Evolutionary conservation across 30 jellyfish, hydroid and myxozoan species (phyloP).

Genomic region (Pelagia noctiluca): DNA sequence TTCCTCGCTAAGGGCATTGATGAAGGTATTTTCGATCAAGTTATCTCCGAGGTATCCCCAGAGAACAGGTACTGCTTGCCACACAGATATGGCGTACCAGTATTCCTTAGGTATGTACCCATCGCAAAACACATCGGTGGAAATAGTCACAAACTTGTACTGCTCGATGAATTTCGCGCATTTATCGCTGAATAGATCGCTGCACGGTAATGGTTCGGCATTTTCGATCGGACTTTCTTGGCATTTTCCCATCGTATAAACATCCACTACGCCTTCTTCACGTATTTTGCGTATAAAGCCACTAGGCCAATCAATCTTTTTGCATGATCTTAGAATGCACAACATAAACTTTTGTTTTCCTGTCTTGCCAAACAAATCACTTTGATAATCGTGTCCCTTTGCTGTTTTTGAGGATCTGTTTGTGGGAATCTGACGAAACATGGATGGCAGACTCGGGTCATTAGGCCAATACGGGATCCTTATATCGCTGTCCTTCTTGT

Average conservation of each 20-base stretch:
- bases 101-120: conserved; percentile 69
- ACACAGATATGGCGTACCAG: conserved; percentile 70
- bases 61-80: conserved; percentile 76
- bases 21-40: conserved; percentile 64
- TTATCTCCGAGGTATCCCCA: conserved; percentile 44
- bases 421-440: conserved; percentile 40
- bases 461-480: conserved; percentile 80
- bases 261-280: conserved; percentile 62
- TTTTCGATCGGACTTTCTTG: conserved; percentile 18
- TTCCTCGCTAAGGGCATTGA: conserved; percentile 63
- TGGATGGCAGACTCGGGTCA: conserved; percentile 63
- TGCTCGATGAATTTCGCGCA: conserved; percentile 73
- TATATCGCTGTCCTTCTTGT: conserved; percentile 67
- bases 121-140: conserved; percentile 55
- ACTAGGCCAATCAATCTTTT: conserved; percentile 1
- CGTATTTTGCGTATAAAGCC: conserved; percentile 62
- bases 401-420: neutral
- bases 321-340: conserved; percentile 45
- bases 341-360: conserved; percentile 72
- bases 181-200: conserved; percentile 23
- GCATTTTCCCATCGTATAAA: conserved; percentile 18
- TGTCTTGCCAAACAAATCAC: conserved; percentile 11
- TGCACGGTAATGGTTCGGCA: conserved; percentile 55
- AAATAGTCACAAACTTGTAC: conserved; percentile 47
- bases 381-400: conserved; percentile 11